These are phyloP conservation scores for Micoletzkya japonica DNA, from an alignment of 2,888 invertebrate species.

Conservation along the genomic window DNA sequence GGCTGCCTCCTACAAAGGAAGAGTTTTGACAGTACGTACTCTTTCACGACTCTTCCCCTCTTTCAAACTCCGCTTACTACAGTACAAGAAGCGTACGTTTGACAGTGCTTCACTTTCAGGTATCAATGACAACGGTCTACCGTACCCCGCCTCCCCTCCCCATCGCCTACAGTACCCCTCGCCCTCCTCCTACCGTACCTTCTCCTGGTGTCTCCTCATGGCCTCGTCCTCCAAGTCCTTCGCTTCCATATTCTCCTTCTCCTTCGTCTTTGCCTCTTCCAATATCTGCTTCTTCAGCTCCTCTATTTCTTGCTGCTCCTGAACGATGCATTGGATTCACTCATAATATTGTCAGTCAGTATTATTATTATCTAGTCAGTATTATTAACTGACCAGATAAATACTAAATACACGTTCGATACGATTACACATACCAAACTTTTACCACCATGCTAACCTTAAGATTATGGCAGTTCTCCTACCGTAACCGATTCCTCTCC, in stretches of 20 bases:
- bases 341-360: conserved; percentile 65
- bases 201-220: conserved; percentile 38
- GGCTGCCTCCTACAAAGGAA: conserved; percentile 42
- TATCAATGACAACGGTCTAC: background rate
- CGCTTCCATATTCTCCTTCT: conserved; percentile 25
- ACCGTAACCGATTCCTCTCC: background rate
- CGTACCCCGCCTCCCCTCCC: background rate
- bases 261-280: conserved; percentile 36
- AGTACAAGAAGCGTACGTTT: too few species aligned
- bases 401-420: background rate
- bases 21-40: too few species aligned
- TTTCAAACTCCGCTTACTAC: too few species aligned
- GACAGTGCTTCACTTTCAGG: too few species aligned
- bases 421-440: background rate
- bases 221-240: conserved; percentile 50
- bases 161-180: background rate
- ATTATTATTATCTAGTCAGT: too few species aligned
- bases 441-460: too few species aligned
- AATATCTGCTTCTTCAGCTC: conserved; percentile 72
- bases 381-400: too few species aligned
- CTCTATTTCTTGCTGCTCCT: conserved; percentile 85
- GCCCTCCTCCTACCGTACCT: conserved; percentile 22
- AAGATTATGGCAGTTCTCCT: background rate
- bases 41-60: too few species aligned
- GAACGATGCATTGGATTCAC: background rate